Base-by-base conservation (phyloP, 1,140 invertebrate species). In the Heliothis subflexa region DNA sequence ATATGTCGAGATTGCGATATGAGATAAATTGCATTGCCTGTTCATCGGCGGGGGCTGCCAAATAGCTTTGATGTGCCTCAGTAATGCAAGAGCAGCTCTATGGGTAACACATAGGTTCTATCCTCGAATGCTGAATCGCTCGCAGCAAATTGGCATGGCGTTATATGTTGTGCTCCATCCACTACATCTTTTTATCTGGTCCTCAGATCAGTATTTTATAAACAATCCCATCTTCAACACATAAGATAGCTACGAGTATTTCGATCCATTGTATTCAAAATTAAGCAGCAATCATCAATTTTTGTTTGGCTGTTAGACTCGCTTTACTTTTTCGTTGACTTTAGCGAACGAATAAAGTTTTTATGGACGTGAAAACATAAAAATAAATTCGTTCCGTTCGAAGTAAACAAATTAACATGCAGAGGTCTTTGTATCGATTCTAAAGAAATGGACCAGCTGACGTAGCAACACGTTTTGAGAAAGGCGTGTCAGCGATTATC, bases 351-450 rank as follows among this genome's bases (percentile, higher is more conserved):
- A 52, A 49, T 70, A 52, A 68, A 21, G 12, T 72, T 73, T 73
- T 57, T 59, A 52, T 45, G 28, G 14, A 47, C 47, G 25, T 33
- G 68, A 73, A 57, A 59, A 73, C 55, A 73, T 61, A 73, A 73
- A 71, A 73, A 73, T 73, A 73, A 73, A 73, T 59, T 73, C 71
- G 71, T 59, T 59, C 52, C 71, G 71, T 73, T 61, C 55, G 71
- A 73, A 59, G 71, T 75, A 75, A 64, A 64, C 73, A 75, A 75
- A 54, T 55, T 72, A 28, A 62, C 54, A 64, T 52, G 16, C n/a
- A 73, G 13, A 75, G 57, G 21, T 64, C 47, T 75, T 64, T 62
- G 73, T 75, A 75, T 75, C 59, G 73, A 75, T 50, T 75, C 33
- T 52, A 50, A 50, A 55, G 74, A 57, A 77, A 55, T 77, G 62